Conservation (phyloP, 2,113 vertebrate genomes). For the Anguilla rostrata region DNA sequence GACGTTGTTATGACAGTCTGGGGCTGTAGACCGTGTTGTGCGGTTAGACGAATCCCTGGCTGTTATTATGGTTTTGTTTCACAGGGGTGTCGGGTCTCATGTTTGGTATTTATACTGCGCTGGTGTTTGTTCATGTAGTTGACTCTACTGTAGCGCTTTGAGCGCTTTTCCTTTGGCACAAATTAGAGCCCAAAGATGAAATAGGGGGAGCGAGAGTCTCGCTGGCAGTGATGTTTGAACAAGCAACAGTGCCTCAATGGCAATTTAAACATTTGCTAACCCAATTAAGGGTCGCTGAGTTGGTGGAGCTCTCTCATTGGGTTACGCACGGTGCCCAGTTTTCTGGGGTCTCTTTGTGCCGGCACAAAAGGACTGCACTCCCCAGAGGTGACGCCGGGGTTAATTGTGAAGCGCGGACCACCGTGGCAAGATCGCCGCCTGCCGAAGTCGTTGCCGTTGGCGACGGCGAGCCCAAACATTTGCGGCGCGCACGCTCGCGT, state of each 20-base stretch:
- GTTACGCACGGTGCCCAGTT: not conserved
- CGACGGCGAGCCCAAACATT: not conserved
- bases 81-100: not conserved
- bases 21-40: constrained; percentile 2
- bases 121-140: not conserved
- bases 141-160: not conserved
- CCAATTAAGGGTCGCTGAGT: not conserved
- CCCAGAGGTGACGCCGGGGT: not conserved
- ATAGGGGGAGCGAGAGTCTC: not conserved
- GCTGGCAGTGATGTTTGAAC: not conserved
- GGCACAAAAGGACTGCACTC: not conserved
- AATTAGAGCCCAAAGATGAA: not conserved
- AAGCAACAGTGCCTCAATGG: not conserved
- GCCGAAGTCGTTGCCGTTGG: not conserved
- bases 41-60: not conserved
- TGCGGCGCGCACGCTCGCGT: not conserved
- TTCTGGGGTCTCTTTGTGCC: not conserved
- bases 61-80: constrained; percentile 1
- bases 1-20: not conserved
- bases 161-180: not conserved
- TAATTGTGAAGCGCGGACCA: not conserved
- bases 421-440: not conserved
- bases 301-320: not conserved
- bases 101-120: not conserved
- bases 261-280: constrained; percentile 12